Evolutionary conservation across 2,797 vertebrate genomes (phyloP).

Genomic region (Coilia nasus): DNA sequence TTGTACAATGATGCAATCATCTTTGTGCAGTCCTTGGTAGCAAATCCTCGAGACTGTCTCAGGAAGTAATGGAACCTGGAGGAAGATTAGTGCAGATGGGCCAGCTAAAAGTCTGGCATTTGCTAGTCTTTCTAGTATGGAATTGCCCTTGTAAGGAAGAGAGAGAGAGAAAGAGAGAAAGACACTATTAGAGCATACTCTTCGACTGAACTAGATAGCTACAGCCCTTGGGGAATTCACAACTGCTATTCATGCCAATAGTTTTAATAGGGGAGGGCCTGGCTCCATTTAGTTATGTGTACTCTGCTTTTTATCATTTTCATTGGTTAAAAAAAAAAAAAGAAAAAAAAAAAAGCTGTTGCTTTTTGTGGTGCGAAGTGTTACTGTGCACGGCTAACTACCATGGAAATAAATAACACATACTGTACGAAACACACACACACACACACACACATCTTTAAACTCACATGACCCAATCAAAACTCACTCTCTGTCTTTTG

Average conservation of each 20-base stretch:
- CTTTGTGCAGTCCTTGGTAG: background rate
- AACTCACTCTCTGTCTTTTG: slow-evolving; percentile 23
- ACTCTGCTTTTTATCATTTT: background rate
- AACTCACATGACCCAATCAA: slow-evolving; percentile 32
- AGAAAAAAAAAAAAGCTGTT: background rate
- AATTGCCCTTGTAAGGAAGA: no score
- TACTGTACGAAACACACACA: background rate
- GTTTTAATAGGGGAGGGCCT: background rate
- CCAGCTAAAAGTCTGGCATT: background rate
- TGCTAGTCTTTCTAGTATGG: background rate
- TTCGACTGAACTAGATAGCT: background rate
- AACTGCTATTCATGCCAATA: background rate
- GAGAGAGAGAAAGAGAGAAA: background rate
- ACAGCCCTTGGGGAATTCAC: background rate
- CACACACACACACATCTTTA: background rate
- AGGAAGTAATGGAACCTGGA: background rate
- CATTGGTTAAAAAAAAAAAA: background rate
- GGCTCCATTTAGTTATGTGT: background rate
- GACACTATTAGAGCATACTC: background rate
- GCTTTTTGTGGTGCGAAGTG: background rate
- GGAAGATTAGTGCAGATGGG: background rate
- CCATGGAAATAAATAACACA: slow-evolving; percentile 6
- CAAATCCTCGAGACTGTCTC: background rate
- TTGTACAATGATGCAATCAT: background rate
- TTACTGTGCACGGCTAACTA: slow-evolving; percentile 16